Evolutionary conservation across 2,113 vertebrate genomes (phyloP).

Genomic region (Paramormyrops kingsleyae): DNA sequence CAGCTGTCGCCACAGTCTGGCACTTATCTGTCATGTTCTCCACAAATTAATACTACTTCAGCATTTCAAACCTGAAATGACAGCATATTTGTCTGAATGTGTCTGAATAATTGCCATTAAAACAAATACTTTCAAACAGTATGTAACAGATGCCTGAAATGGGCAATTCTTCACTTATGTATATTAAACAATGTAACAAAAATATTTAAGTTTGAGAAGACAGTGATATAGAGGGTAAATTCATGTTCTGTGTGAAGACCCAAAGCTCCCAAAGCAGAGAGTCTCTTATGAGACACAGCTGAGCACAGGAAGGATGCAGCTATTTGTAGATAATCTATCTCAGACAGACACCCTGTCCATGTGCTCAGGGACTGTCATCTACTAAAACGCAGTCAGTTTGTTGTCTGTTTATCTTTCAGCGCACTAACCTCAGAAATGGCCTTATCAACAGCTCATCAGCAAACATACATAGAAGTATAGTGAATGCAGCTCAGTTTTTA

Average conservation of each 20-base stretch:
- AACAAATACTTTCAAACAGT: background rate
- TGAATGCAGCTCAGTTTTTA: background rate
- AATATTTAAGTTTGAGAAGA: background rate
- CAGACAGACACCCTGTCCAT: conserved; percentile 26
- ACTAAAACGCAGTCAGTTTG: conserved; percentile 8
- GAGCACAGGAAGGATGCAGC: background rate
- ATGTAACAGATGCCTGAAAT: background rate
- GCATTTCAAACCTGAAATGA: background rate
- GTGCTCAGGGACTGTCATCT: conserved; percentile 51
- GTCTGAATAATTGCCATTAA: background rate
- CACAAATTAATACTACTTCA: background rate
- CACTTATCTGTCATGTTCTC: background rate
- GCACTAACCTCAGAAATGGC: conserved; percentile 27
- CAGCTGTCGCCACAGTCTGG: background rate
- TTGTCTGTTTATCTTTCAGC: conserved; percentile 23
- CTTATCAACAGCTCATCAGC: background rate
- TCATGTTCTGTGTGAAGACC: background rate
- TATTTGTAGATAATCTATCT: background rate
- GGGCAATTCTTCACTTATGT: background rate
- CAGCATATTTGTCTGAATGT: background rate
- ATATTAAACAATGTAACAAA: background rate
- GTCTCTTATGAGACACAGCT: background rate
- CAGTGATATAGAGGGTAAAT: background rate
- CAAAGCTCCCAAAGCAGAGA: background rate
- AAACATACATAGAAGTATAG: background rate